Evolutionary conservation across 2,113 vertebrate genomes (phyloP), one percentile per base, ranked within the genome.

Genomic region (Pimephales promelas): DNA sequence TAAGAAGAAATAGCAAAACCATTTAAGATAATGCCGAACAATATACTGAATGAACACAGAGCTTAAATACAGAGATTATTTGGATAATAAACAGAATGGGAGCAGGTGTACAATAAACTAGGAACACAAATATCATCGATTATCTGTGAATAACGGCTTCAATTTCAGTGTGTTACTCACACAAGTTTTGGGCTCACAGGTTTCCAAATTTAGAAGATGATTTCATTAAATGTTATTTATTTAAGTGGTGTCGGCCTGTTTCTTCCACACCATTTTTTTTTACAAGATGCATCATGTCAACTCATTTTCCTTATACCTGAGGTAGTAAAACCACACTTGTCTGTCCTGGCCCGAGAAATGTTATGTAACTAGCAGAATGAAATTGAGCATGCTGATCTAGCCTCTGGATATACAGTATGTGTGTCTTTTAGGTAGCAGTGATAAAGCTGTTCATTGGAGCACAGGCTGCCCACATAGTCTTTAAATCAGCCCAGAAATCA

Each of bases 291-390:
- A n/a, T 59, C 4, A 31, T 76, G 22, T 31, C 70, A 9, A 22
- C 62, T 81, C n/a, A 73, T 57, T 70, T 83, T 82, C 81, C 52
- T 49, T 31, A 45, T 49, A 59, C 86, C 85, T 84, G 75, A 59
- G 36, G 66, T 80, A 36, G 20, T 70, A 56, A 75, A 81, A 88
- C 64, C 84, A 34, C 52, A 80, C 85, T 74, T 83, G 83, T 88
- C 81, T 80, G 54, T 62, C 43, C 56, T 57, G 79, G 86, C 31
- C 85, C 83, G 82, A 86, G 90, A 89, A 92, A 86, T 88, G 86
- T 93, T 92, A 88, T 71, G 81, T 91, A 91, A 93, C 87, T 83
- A 36, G 68, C 85, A 87, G 86, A 49, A 77, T 84, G 8, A 59
- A 73, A 87, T 89, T 88, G 90, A 92, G 83, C 84, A 77, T 85